These are phyloP conservation scores for Scaptomyza caliginosa DNA, from an alignment of 2,888 invertebrate genomes.

Conservation along the genomic window DNA sequence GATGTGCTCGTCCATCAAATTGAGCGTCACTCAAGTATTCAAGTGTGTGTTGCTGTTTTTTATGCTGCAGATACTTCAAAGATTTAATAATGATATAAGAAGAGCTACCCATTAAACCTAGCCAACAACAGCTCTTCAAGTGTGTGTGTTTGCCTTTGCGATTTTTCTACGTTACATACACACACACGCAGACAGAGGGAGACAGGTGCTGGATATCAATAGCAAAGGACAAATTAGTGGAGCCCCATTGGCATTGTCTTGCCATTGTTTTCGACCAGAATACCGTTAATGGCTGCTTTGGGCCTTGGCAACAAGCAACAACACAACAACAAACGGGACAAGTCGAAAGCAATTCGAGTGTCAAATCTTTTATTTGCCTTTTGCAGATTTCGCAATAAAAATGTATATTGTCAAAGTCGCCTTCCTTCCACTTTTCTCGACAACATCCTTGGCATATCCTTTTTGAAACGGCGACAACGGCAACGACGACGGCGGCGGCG, in stretches of 20 bases:
- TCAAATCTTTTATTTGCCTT: slow-evolving; percentile 83
- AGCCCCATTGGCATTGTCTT: slow-evolving; percentile 43
- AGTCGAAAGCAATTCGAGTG: slow-evolving; percentile 82
- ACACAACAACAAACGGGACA: neutral
- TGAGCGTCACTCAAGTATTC: slow-evolving; percentile 76
- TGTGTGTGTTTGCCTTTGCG: slow-evolving; percentile 60
- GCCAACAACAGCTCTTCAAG: slow-evolving; percentile 24
- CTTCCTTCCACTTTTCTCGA: slow-evolving; percentile 22
- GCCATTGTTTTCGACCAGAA: slow-evolving; percentile 13
- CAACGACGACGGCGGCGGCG: slow-evolving; percentile 6
- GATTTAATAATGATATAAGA: slow-evolving; percentile 80
- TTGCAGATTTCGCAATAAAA: slow-evolving; percentile 83
- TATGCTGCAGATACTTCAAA: slow-evolving; percentile 68
- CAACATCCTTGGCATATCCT: slow-evolving; percentile 48
- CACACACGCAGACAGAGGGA: slow-evolving; percentile 17
- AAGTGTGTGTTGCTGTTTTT: slow-evolving; percentile 72
- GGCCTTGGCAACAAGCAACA: slow-evolving; percentile 19
- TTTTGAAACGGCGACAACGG: slow-evolving; percentile 13
- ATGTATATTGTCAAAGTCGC: slow-evolving; percentile 67
- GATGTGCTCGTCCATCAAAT: slow-evolving; percentile 71
- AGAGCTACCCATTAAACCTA: slow-evolving; percentile 67
- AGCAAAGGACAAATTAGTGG: slow-evolving; percentile 58
- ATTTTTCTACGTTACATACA: slow-evolving; percentile 25
- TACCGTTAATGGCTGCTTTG: neutral
- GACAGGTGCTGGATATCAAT: slow-evolving; percentile 45